Conservation (phyloP, 2,113 vertebrate genomes). For the Anolis sagrei region DNA sequence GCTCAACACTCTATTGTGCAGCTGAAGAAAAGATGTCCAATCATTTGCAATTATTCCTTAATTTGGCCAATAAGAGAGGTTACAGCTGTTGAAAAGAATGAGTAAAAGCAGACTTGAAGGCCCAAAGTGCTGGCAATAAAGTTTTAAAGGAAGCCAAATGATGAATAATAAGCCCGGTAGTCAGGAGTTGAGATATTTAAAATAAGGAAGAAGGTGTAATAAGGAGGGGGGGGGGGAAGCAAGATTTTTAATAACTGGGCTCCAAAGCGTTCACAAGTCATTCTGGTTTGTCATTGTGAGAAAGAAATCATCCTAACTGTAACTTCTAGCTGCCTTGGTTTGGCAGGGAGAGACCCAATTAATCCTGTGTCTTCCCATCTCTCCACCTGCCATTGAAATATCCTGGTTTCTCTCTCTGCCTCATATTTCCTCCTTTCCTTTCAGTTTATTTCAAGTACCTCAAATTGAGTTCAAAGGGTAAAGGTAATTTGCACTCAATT, state of each 20-base stretch:
- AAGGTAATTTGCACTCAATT: too few species aligned
- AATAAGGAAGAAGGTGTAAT: constrained; percentile 55
- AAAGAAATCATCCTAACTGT: too few species aligned
- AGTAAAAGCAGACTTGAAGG: constrained; percentile 71
- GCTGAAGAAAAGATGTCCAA: constrained; percentile 63
- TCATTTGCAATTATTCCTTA: constrained; percentile 74
- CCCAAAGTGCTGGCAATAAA: constrained; percentile 72
- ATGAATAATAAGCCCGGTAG: constrained; percentile 67
- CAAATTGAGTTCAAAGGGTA: too few species aligned
- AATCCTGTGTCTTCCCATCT: too few species aligned
- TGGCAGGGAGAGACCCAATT: too few species aligned
- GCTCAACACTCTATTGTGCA: constrained; percentile 52
- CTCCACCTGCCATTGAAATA: too few species aligned
- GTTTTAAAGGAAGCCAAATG: constrained; percentile 72
- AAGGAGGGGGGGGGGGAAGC: constrained; percentile 41
- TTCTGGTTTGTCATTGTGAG: background rate
- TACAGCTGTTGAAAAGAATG: constrained; percentile 71
- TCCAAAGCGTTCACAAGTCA: background rate
- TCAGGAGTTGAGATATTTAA: constrained; percentile 57
- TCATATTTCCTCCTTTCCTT: too few species aligned
- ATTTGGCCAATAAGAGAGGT: constrained; percentile 72
- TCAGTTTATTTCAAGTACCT: too few species aligned
- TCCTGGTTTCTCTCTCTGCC: too few species aligned
- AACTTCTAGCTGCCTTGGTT: too few species aligned
- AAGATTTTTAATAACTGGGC: background rate